Percentiles rank a stretch among this genome's conserved stretches.
These are phyloP conservation scores for Muntiacus muntjak DNA, from an alignment of 2,113 vertebrate genomes.

Conservation along the genomic window DNA sequence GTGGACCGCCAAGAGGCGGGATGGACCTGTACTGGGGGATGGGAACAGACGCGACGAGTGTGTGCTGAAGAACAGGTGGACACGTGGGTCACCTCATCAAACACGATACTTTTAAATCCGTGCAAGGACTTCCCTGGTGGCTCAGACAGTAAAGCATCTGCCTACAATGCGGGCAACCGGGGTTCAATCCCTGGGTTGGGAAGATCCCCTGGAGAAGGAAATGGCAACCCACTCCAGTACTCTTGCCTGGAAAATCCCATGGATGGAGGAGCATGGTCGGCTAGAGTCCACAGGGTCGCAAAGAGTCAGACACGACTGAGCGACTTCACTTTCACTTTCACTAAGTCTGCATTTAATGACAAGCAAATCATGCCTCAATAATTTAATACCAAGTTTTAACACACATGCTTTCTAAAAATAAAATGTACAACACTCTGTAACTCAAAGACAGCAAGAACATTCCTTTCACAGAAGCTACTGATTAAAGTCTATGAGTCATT, in stretches of 20 bases:
- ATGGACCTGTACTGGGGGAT: too few species aligned
- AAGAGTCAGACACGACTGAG: too few species aligned
- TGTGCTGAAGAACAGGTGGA: background rate
- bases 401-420: background rate
- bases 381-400: background rate
- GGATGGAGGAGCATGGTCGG: too few species aligned
- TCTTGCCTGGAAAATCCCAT: too few species aligned
- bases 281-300: too few species aligned
- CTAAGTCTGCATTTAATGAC: background rate
- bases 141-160: too few species aligned
- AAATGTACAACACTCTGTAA: background rate
- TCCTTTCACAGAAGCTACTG: background rate
- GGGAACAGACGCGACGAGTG: background rate
- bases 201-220: too few species aligned
- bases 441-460: background rate
- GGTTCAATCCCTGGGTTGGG: too few species aligned
- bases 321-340: too few species aligned
- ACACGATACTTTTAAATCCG: background rate
- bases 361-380: background rate
- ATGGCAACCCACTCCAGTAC: too few species aligned
- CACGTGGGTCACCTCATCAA: background rate
- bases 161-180: too few species aligned
- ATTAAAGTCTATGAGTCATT: background rate
- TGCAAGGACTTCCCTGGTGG: too few species aligned
- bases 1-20: background rate